These are phyloP conservation scores for Aspiorhynchus laticeps DNA, from an alignment of 2,113 vertebrate species.

Conservation along the genomic window DNA sequence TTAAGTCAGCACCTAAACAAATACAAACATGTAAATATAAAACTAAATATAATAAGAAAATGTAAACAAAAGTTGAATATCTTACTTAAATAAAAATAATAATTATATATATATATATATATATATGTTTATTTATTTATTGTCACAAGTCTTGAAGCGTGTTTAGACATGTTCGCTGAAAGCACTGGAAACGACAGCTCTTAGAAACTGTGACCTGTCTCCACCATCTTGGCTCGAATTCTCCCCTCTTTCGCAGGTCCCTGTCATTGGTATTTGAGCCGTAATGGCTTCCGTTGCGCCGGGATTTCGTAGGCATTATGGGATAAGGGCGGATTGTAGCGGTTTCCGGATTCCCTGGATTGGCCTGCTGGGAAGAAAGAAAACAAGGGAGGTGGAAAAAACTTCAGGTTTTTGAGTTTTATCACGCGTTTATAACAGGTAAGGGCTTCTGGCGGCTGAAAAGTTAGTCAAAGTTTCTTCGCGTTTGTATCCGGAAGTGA, in stretches of 20 bases:
- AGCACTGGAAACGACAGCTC: no score
- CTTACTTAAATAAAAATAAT: no score
- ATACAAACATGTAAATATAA: not conserved
- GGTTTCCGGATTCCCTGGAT: slow-evolving; percentile 78
- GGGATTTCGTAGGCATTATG: slow-evolving; percentile 41
- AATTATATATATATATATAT: not conserved
- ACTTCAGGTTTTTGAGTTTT: slow-evolving; percentile 48
- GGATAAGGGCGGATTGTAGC: slow-evolving; percentile 67
- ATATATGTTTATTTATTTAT: not conserved
- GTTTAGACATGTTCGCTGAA: slow-evolving; percentile 11
- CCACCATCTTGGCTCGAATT: slow-evolving; percentile 70
- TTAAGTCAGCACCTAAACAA: not conserved
- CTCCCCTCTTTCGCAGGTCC: fast-evolving
- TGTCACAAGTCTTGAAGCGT: not conserved
- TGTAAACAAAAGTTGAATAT: no score
- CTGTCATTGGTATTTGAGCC: slow-evolving; percentile 46
- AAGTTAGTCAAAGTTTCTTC: not conserved
- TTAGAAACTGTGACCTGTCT: slow-evolving; percentile 45
- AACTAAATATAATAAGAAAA: no score
- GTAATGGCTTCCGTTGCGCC: slow-evolving; percentile 68
- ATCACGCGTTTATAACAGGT: slow-evolving; percentile 68
- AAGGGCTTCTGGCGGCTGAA: slow-evolving; percentile 56
- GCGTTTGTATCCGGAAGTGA: slow-evolving; percentile 12
- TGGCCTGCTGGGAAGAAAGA: slow-evolving; percentile 67
- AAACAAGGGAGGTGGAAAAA: slow-evolving; percentile 60